A percentile compares a stretch with the other conserved stretches of the same genome.
Evolutionary conservation across 2,797 vertebrate species (phyloP).

Genomic region (Streptopelia turtur): DNA sequence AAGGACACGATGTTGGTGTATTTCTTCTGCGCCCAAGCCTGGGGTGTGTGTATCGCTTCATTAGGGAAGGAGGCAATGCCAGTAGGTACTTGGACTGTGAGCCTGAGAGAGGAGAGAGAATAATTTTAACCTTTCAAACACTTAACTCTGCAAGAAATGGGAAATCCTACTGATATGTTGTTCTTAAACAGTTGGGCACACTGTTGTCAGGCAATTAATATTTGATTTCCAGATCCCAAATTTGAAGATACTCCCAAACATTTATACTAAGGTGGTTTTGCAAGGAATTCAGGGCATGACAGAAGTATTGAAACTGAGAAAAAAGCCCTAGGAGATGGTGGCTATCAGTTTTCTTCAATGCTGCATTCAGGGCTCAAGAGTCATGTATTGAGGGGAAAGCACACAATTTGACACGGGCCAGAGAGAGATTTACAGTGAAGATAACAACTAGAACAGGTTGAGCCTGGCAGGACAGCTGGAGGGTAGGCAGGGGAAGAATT

Average conservation of each 20-base stretch:
- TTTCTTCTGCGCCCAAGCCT: slow-evolving; percentile 72
- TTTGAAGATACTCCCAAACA: not conserved
- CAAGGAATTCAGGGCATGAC: not conserved
- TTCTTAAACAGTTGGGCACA: not conserved
- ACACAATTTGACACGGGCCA: not conserved
- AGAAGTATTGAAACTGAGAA: not conserved
- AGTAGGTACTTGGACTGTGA: slow-evolving; percentile 77
- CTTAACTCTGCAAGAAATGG: not conserved
- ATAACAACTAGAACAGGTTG: not conserved
- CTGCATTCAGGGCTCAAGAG: not conserved
- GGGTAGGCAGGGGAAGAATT: not conserved
- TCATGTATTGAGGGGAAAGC: not conserved
- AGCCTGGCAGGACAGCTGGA: not conserved
- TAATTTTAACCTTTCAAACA: not conserved
- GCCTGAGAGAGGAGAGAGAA: slow-evolving; percentile 61
- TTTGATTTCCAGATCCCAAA: not conserved
- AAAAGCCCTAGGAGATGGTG: not conserved
- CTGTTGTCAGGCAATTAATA: not conserved
- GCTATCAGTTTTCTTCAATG: not conserved
- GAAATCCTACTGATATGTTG: not conserved
- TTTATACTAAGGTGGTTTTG: not conserved
- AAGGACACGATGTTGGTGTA: slow-evolving; percentile 77
- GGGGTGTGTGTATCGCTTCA: slow-evolving; percentile 70
- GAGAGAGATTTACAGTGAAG: not conserved
- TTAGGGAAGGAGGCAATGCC: slow-evolving; percentile 79